Evolutionary conservation across 37 sponge, comb jelly and placozoan genomes (phyloP), one percentile per base, ranked within the genome.

Genomic region (Geodia barretti): DNA sequence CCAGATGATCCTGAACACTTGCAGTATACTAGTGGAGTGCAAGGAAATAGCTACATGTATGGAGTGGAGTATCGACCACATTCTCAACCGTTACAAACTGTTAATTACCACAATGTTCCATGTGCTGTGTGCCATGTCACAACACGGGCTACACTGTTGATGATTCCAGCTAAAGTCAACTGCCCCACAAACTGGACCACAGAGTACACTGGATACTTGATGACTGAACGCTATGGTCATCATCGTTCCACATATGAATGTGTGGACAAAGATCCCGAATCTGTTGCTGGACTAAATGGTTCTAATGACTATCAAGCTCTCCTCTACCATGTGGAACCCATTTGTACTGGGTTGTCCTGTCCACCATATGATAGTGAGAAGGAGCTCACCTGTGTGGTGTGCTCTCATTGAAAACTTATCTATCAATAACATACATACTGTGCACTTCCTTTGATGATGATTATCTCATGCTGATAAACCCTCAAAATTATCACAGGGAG

Each of bases 331-430:
- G 63, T 60, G 70, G 88, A 88, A 69, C 76, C 82, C 24, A 71
- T 35, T 30, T 88, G 88, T 60, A 66, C 75, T 74, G 82, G 76
- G 9, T 40, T 88, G 1, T 72, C 77, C 36, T 88, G 88, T 61
- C 82, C 82, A 28, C 88, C 82, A 43, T 88, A 88, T 39, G 73
- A 81, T 32, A 11, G 31, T 8, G 41, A 41, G 31, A 75, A 88
- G 64, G 88, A 81, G 37, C 83, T 88, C 4, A 79, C 76, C 34
- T 88, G 88, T 82, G 88, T 39, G 19, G 88, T 88, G 71, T 88
- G 88, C 41, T 80, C 82, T 42, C 80, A 70, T 43, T 68, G 14
- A 20, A 43, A 26, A 3, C 54, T 17, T 14, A n/a, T n/a, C 54
- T 17, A 14, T 17, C 14, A 47, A 17, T 47, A 17, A 7, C 14